Conservation (phyloP, 2,113 vertebrate genomes). For the Tachysurus vachellii region DNA sequence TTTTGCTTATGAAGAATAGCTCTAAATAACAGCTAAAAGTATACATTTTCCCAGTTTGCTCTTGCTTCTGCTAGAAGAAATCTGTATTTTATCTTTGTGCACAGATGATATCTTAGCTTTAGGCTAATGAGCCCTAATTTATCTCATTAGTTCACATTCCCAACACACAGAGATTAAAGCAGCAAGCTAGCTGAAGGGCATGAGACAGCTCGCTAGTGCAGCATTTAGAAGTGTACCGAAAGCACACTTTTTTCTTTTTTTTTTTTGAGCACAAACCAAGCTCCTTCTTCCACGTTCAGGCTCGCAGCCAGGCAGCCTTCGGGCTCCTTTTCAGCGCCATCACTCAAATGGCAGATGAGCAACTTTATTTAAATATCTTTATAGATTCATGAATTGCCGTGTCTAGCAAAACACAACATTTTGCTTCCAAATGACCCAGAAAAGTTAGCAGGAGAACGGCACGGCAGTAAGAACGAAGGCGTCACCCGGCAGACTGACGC, state of each 20-base stretch:
- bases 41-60: conserved; percentile 2
- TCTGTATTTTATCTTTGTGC: conserved; percentile 18
- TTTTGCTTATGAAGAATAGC: background rate
- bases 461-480: background rate
- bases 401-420: conserved; percentile 23
- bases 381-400: background rate
- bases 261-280: conserved; percentile 24
- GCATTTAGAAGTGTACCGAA: conserved; percentile 24
- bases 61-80: conserved; percentile 26
- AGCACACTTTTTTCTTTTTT: background rate
- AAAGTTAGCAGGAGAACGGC: conserved; percentile 8
- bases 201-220: conserved; percentile 5
- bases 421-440: conserved; percentile 35
- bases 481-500: background rate
- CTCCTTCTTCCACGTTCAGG: conserved; percentile 11
- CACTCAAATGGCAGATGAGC: conserved; percentile 40
- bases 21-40: background rate
- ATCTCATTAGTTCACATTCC: conserved; percentile 70
- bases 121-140: conserved; percentile 64
- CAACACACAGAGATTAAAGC: conserved; percentile 62
- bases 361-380: conserved; percentile 39
- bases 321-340: conserved; percentile 37
- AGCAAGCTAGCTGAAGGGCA: conserved; percentile 45
- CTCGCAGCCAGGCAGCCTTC: conserved; percentile 40
- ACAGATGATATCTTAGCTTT: conserved; percentile 56